Base-by-base conservation (phyloP, 2,888 invertebrate species). In the Drosophila stalkeri region DNA sequence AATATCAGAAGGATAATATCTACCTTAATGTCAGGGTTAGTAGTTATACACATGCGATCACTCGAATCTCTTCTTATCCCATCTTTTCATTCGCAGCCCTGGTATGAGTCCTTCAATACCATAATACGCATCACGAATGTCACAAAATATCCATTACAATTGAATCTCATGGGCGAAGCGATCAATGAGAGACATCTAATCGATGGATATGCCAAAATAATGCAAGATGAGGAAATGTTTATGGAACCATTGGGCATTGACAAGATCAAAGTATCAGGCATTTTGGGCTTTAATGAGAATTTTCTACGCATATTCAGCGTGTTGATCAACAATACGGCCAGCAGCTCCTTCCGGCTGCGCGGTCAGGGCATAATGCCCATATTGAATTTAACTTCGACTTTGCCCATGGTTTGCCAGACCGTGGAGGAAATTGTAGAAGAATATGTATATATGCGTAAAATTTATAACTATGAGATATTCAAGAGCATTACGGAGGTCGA, bases 311-410 rank as follows among this genome's bases (percentile, higher is more conserved):
- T 73, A 7, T 86, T 92, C 41, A 77, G 72, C 0, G 61, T 91
- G 16, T 66, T 86, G 55, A 81, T 92, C 39, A 92, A 92, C 63
- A 82, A 82, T 23, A 77, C 81, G 27, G 86, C 90, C 39, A 61
- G 75, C 37, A 70, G 66, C 14, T 63, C 59, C 0, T 80, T 93
- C 33, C 73, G 72, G 4, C 64, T 93, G 5, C 74, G 80, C 1
- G 92, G 92, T 0, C 86, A 90, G 47, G 92, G 92, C 3, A 64
- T 86, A 4, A 77, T 93, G 75, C 93, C 92, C 55, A 89, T 92
- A 65, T 59, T 92, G 8, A 78, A 61, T 4, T 51, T 89, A 23
- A 47, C 54, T 5, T 67, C 81, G 0, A 9, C 60, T 0, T 39
- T 91, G 47, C 65, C 79, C 2, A 54, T 41, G 5, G 33, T 72